Percentiles rank a stretch among this genome's conserved stretches.
phyloP scores from a whole-genome alignment of 2,888 invertebrate genomes.

The Bugulina stolonifera region DNA sequence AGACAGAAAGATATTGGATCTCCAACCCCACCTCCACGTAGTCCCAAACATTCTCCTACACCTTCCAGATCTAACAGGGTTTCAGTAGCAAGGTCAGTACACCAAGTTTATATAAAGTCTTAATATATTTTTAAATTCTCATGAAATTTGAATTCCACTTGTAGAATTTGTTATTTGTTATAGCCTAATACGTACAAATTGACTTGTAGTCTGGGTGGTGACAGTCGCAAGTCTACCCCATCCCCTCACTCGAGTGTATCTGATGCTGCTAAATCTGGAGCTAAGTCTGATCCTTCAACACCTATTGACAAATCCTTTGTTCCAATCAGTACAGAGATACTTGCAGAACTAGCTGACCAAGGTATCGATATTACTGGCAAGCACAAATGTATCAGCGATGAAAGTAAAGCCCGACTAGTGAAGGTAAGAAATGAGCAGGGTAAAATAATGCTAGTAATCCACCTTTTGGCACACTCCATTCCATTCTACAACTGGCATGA shows the following conservation, averaged over 20 bases:
- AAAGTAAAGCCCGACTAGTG: slow-evolving; percentile 18
- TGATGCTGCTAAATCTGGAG: background rate
- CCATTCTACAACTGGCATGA: background rate
- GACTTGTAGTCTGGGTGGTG: slow-evolving; percentile 13
- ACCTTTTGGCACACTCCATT: too few relatives aligned
- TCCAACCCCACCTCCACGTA: background rate
- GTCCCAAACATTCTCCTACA: slow-evolving; percentile 5
- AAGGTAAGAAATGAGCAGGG: too few relatives aligned
- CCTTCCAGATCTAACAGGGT: background rate
- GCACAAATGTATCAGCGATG: slow-evolving; percentile 12
- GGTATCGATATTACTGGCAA: slow-evolving; percentile 17
- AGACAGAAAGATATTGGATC: background rate
- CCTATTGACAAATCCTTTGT: slow-evolving; percentile 20
- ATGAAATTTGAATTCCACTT: too few relatives aligned
- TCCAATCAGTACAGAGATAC: slow-evolving; percentile 25
- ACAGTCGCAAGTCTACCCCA: slow-evolving; percentile 17
- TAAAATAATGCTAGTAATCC: too few relatives aligned
- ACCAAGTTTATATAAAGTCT: background rate
- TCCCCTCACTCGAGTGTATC: background rate
- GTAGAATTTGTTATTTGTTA: too few relatives aligned
- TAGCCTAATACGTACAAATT: too few relatives aligned
- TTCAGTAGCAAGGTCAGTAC: slow-evolving; percentile 1
- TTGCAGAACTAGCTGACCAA: slow-evolving; percentile 18
- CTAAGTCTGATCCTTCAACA: slow-evolving; percentile 14
- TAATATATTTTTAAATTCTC: too few relatives aligned